These are phyloP conservation scores for Oostethus manadensis DNA, from an alignment of 2,113 vertebrate species.

Conservation along the genomic window DNA sequence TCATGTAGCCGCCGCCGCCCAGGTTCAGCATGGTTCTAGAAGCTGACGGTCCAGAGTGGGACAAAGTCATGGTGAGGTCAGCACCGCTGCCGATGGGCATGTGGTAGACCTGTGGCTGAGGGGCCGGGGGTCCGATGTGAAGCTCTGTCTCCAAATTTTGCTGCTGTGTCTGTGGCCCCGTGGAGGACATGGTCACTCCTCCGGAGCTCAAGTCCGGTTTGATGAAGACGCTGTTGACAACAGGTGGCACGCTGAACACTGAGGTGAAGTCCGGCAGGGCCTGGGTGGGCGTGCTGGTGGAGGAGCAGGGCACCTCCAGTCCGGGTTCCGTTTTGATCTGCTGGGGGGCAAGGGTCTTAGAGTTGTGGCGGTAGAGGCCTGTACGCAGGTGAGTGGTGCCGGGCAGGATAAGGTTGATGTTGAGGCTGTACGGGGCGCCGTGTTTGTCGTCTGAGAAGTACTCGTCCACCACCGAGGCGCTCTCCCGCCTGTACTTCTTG, in stretches of 20 bases:
- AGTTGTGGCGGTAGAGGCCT: constrained; percentile 76
- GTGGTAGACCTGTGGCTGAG: constrained; percentile 79
- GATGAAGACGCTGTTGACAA: constrained; percentile 80
- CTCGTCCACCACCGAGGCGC: constrained; percentile 85
- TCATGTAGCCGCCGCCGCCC: constrained; percentile 56
- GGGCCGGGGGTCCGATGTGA: constrained; percentile 61
- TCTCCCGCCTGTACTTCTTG: constrained; percentile 84
- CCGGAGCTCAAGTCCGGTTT: constrained; percentile 77
- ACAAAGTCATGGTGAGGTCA: constrained; percentile 70
- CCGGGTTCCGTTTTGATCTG: constrained; percentile 82
- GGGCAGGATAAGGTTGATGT: constrained; percentile 88
- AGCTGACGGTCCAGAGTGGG: constrained; percentile 56
- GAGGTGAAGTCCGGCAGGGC: constrained; percentile 89
- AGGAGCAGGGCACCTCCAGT: constrained; percentile 67
- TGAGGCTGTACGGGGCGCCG: constrained; percentile 78
- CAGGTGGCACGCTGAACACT: constrained; percentile 83
- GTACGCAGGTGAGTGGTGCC: constrained; percentile 83
- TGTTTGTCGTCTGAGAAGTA: constrained; percentile 84
- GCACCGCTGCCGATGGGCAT: constrained; percentile 68
- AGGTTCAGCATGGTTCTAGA: constrained; percentile 77
- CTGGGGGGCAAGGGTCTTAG: constrained; percentile 62
- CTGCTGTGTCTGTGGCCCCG: constrained; percentile 27
- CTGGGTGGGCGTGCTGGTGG: constrained; percentile 76
- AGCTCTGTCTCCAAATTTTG: constrained; percentile 62
- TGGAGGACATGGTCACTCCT: background rate